These are phyloP conservation scores for Hemicrepidius hirtus DNA, from an alignment of 2,888 invertebrate species.

Conservation along the genomic window DNA sequence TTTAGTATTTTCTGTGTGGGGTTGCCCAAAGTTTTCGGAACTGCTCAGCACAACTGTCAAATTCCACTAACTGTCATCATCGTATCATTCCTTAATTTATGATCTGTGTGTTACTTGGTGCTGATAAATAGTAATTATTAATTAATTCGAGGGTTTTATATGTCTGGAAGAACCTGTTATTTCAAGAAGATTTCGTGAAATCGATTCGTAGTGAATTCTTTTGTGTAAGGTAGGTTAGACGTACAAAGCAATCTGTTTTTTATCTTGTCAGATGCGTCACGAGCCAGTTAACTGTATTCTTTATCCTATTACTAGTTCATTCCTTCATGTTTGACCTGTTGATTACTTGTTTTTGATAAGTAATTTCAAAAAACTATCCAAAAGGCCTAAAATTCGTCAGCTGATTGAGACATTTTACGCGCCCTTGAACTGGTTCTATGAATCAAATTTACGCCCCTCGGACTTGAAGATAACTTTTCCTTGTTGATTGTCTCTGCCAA, in stretches of 20 bases:
- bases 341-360: constrained; percentile 42
- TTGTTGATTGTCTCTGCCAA: constrained; percentile 6
- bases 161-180: constrained; percentile 42
- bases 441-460: constrained; percentile 55
- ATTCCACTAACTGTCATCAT: constrained; percentile 60
- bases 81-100: constrained; percentile 59
- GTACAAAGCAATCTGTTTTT: constrained; percentile 62
- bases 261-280: constrained; percentile 70
- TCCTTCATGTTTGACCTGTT: constrained; percentile 52
- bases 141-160: constrained; percentile 46
- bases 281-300: constrained; percentile 56
- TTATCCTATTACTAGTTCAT: constrained; percentile 52
- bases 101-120: constrained; percentile 56
- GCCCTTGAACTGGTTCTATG: constrained; percentile 59
- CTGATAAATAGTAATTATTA: constrained; percentile 48
- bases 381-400: constrained; percentile 51
- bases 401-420: constrained; percentile 55
- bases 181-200: constrained; percentile 48
- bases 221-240: constrained; percentile 69
- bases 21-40: constrained; percentile 51
- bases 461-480: constrained; percentile 36
- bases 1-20: constrained; percentile 31
- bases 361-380: constrained; percentile 11
- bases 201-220: constrained; percentile 50
- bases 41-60: constrained; percentile 55